These are phyloP conservation scores for Ylistrum balloti DNA, from an alignment of 1,140 invertebrate genomes.

Conservation along the genomic window DNA sequence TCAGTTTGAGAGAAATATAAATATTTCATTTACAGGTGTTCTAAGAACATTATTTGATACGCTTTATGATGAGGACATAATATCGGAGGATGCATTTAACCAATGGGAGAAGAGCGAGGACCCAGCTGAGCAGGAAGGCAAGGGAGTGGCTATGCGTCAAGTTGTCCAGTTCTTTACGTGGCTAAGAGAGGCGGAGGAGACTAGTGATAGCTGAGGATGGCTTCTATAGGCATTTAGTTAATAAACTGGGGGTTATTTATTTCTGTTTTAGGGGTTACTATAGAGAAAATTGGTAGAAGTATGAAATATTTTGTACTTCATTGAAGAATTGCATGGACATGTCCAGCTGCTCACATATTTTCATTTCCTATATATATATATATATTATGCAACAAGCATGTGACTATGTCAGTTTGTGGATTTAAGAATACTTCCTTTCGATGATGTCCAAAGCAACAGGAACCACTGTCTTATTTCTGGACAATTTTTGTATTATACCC, in stretches of 20 bases:
- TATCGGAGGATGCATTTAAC: slow-evolving; percentile 86
- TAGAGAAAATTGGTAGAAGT: slow-evolving; percentile 18
- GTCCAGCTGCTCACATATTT: slow-evolving; percentile 20
- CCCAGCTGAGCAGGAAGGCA: slow-evolving; percentile 84
- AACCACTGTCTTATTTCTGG: not conserved
- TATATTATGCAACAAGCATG: slow-evolving; percentile 35
- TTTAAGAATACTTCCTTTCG: not conserved
- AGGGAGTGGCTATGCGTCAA: slow-evolving; percentile 85
- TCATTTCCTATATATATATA: not conserved
- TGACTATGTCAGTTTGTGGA: not conserved
- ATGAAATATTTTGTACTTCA: slow-evolving; percentile 22
- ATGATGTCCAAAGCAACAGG: not conserved
- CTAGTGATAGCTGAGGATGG: slow-evolving; percentile 65
- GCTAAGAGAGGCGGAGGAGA: slow-evolving; percentile 84
- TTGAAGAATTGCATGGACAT: not conserved
- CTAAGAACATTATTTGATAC: slow-evolving; percentile 84
- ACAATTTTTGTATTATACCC: slow-evolving; percentile 19
- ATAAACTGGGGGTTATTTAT: not conserved
- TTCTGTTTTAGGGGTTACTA: slow-evolving; percentile 19
- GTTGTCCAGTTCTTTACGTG: slow-evolving; percentile 86
- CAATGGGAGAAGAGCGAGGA: slow-evolving; percentile 85
- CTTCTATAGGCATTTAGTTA: slow-evolving; percentile 42
- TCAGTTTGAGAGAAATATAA: too few relatives aligned
- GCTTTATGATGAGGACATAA: slow-evolving; percentile 85
- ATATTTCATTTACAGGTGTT: slow-evolving; percentile 80